phyloP scores from a whole-genome alignment of 2,888 invertebrate genomes.

The Alloscopus bannaensis region DNA sequence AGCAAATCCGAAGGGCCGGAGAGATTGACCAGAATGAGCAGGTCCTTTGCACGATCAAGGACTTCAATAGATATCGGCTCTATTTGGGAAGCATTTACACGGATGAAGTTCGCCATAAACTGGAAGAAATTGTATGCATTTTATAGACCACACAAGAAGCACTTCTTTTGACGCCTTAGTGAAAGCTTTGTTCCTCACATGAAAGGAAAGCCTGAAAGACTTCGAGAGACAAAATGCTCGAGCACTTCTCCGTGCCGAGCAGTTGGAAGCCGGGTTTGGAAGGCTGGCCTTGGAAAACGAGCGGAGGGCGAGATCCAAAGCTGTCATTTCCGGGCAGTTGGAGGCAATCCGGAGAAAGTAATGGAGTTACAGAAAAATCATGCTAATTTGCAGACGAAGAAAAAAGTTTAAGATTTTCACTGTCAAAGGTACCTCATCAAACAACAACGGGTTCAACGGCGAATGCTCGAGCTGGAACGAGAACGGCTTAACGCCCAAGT shows the following conservation, averaged over 20 bases:
- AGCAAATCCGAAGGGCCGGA: conserved; percentile 78
- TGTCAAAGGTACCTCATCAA: not conserved
- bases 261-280: not conserved
- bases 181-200: not conserved
- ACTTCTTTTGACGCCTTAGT: not conserved
- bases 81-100: conserved; percentile 79
- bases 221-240: not conserved
- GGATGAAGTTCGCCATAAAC: conserved; percentile 32
- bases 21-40: conserved; percentile 80
- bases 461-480: not conserved
- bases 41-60: conserved; percentile 81
- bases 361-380: not conserved
- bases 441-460: not conserved
- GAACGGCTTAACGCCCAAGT: conserved; percentile 7
- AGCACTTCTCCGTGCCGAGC: not conserved
- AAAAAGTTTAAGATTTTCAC: not conserved
- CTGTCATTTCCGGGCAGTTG: not conserved
- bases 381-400: not conserved
- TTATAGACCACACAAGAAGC: not conserved
- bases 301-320: not conserved
- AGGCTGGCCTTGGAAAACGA: not conserved
- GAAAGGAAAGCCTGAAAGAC: conserved; percentile 9
- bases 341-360: not conserved
- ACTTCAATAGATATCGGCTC: conserved; percentile 81
- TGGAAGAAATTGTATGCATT: conserved; percentile 35